Percentiles rank a stretch among this genome's conserved stretches.
Evolutionary conservation across 2,888 invertebrate species (phyloP).

Genomic region (Ichneumoninae sp.): DNA sequence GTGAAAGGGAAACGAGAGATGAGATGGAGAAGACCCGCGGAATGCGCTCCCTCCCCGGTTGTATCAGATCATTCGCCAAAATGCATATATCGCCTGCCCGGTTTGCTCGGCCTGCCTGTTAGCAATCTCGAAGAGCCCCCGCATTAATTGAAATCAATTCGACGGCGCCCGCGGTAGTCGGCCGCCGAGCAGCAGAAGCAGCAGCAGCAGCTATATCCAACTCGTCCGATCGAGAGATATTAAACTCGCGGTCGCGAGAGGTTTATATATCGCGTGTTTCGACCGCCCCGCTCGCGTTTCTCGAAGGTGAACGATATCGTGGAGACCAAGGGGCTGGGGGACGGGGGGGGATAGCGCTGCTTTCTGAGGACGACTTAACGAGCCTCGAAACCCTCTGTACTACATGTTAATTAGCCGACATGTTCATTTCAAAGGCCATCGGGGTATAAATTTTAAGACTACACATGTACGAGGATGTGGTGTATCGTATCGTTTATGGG

Average conservation of each 20-base stretch:
- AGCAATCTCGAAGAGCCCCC: constrained; percentile 44
- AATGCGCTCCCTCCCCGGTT: constrained; percentile 27
- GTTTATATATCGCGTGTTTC: constrained; percentile 42
- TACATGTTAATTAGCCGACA: constrained; percentile 68
- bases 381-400: constrained; percentile 49
- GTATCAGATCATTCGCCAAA: constrained; percentile 66
- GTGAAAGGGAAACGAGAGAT: constrained; percentile 24
- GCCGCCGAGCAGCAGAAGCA: constrained; percentile 16
- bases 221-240: constrained; percentile 57
- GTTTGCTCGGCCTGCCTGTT: constrained; percentile 26
- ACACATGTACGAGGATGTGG: constrained; percentile 37
- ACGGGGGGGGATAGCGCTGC: constrained; percentile 26
- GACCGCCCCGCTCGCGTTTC: constrained; percentile 23
- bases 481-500: constrained; percentile 39
- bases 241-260: constrained; percentile 43
- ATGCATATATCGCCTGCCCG: constrained; percentile 21
- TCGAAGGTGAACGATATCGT: constrained; percentile 33
- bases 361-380: constrained; percentile 55
- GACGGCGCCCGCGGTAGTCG: constrained; percentile 70
- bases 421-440: constrained; percentile 63
- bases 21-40: constrained; percentile 10
- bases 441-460: constrained; percentile 49
- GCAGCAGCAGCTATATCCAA: constrained; percentile 21
- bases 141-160: constrained; percentile 76
- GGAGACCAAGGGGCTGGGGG: not conserved